Evolutionary conservation across 2,797 vertebrate genomes (phyloP).

Genomic region (Coracias cyanogaster): DNA sequence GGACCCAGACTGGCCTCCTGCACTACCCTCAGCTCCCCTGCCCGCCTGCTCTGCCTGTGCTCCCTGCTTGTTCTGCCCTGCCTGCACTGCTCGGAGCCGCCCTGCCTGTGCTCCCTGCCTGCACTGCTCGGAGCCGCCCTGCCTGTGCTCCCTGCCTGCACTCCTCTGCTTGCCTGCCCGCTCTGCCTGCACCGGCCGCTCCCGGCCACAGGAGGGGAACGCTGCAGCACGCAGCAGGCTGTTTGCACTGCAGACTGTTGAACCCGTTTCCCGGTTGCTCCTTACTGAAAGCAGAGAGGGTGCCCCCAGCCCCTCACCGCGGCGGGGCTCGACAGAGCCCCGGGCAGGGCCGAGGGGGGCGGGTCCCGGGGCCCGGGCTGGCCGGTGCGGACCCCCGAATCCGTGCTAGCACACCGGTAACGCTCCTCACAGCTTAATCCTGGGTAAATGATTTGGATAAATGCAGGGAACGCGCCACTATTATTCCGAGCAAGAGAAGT

Average conservation of each 20-base stretch:
- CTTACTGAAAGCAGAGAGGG: accelerated
- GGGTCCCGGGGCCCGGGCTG: background rate
- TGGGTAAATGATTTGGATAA: accelerated
- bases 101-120: background rate
- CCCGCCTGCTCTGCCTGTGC: background rate
- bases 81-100: background rate
- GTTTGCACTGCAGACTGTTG: too few relatives aligned
- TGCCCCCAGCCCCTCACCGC: too few relatives aligned
- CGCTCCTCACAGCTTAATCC: too few relatives aligned
- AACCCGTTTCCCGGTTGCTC: accelerated
- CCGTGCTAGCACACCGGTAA: background rate
- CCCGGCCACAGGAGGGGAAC: constrained; percentile 43
- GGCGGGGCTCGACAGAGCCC: background rate
- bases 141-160: too few relatives aligned
- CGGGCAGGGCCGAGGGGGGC: background rate
- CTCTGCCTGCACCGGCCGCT: background rate
- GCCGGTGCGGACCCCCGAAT: background rate
- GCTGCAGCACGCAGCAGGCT: background rate
- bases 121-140: background rate
- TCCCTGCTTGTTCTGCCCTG: background rate
- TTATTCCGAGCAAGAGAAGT: background rate
- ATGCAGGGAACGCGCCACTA: background rate
- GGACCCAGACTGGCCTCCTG: too few relatives aligned
- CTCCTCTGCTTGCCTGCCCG: too few relatives aligned
- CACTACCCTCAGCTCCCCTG: background rate